A percentile compares a stretch with the other conserved stretches of the same genome.
These are phyloP conservation scores for Darevskia nairensis DNA, from an alignment of 2,797 vertebrate genomes.

Conservation along the genomic window DNA sequence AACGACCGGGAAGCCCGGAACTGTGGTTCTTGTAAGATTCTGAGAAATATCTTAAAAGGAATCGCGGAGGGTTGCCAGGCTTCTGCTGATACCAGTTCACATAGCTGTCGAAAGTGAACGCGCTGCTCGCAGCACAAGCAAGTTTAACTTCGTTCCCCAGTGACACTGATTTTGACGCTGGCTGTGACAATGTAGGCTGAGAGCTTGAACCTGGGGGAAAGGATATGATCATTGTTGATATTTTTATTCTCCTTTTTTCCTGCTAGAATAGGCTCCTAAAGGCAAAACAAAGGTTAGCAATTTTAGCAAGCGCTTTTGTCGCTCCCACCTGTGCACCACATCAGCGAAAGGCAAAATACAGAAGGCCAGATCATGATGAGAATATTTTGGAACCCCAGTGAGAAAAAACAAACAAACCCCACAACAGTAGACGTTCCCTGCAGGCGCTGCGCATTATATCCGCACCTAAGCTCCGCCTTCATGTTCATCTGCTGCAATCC, in stretches of 20 bases:
- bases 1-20: slow-evolving; percentile 48
- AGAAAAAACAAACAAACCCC: too few relatives aligned
- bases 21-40: slow-evolving; percentile 48
- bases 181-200: slow-evolving; percentile 33
- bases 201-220: slow-evolving; percentile 29
- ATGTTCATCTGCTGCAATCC: too few relatives aligned
- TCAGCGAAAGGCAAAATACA: neutral
- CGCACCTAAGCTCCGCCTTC: too few relatives aligned
- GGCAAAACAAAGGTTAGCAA: too few relatives aligned
- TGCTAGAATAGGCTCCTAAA: too few relatives aligned
- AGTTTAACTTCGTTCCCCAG: slow-evolving; percentile 44
- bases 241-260: too few relatives aligned
- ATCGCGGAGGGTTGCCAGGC: neutral
- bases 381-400: neutral
- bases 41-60: slow-evolving; percentile 13
- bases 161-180: accelerated
- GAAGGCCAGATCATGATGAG: neutral
- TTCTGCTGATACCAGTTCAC: slow-evolving; percentile 15
- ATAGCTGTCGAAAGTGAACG: neutral
- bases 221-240: too few relatives aligned
- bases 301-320: too few relatives aligned
- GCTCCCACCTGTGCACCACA: neutral
- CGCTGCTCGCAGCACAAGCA: slow-evolving; percentile 41
- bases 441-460: neutral
- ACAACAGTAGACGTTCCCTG: too few relatives aligned